Evolutionary conservation across 1,140 invertebrate species (phyloP).

Genomic region (Chelonus insularis): DNA sequence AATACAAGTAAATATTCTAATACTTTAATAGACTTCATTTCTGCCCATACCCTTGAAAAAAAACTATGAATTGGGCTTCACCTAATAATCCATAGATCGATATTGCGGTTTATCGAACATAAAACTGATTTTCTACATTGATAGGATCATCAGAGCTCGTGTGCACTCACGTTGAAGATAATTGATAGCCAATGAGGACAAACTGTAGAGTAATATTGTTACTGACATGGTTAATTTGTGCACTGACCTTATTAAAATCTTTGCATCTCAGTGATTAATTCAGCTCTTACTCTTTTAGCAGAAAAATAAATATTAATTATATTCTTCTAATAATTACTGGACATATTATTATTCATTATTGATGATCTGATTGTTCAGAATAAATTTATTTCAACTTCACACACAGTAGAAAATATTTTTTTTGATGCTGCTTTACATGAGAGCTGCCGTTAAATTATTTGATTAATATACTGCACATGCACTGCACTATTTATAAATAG

Average conservation of each 20-base stretch:
- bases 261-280: background rate
- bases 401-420: too few relatives aligned
- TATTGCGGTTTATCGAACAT: background rate
- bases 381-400: too few relatives aligned
- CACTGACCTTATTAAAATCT: conserved; percentile 38
- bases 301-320: background rate
- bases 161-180: conserved; percentile 20
- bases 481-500: too few relatives aligned
- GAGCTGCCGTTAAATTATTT: too few relatives aligned
- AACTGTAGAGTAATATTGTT: conserved; percentile 34
- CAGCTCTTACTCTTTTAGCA: background rate
- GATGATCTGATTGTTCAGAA: too few relatives aligned
- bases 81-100: background rate
- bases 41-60: too few relatives aligned
- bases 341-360: too few relatives aligned
- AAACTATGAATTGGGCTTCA: background rate
- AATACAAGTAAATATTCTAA: too few relatives aligned
- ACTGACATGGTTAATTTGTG: conserved; percentile 37
- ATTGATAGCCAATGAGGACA: conserved; percentile 38
- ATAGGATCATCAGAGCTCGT: conserved; percentile 10
- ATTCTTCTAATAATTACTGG: background rate
- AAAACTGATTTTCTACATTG: background rate
- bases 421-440: too few relatives aligned
- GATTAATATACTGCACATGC: too few relatives aligned
- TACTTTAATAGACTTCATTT: background rate